Base-by-base conservation (phyloP, 2,113 vertebrate species). In the Drymodes brunneopygia region DNA sequence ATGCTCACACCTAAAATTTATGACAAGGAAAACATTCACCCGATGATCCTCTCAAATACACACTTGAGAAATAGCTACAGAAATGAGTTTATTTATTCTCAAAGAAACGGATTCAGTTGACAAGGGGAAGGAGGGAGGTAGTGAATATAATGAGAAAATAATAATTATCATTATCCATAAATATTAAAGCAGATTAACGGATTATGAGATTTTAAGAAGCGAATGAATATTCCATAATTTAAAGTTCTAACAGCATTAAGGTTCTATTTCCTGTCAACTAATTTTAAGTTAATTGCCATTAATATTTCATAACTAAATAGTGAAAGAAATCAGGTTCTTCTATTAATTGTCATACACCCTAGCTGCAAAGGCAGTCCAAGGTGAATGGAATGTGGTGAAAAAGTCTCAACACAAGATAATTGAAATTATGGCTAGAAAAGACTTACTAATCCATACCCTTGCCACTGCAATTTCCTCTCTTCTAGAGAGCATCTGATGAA, bases 211-310 rank as follows among this genome's bases (percentile, higher is more conserved):
- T 42, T 42, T 47, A 94, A 97, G 93, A 84, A 86, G 57, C 0
- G 17, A 96, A 81, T 15, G 20, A 66, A 78, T 64, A 36, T 94
- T 92, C 71, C 48, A 42, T 23, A 57, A 40, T 48, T 92, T 77
- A 82, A 82, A 47, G 61, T 93, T 94, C 79, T 90, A 95, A 92
- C 72, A 95, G 67, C 66, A 75, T 81, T 86, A 92, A 87, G 14
- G 35, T 92, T 94, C 92, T 81, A 80, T 91, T 96, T 97, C 87
- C 90, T 96, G 78, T 88, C 93, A 97, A 95, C 71, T 94, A 24
- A 62, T 95, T 97, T 88, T 85, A 93, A 94, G 94, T 95, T 97
- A 97, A 97, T 96, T 92, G 81, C 48, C 66, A 95, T 95, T 92
- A 95, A 95, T 97, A 92, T 96, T 96, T 98, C 94, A 96, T 89